Evolutionary conservation across 2,113 vertebrate genomes (phyloP).

Genomic region (Psophia crepitans): DNA sequence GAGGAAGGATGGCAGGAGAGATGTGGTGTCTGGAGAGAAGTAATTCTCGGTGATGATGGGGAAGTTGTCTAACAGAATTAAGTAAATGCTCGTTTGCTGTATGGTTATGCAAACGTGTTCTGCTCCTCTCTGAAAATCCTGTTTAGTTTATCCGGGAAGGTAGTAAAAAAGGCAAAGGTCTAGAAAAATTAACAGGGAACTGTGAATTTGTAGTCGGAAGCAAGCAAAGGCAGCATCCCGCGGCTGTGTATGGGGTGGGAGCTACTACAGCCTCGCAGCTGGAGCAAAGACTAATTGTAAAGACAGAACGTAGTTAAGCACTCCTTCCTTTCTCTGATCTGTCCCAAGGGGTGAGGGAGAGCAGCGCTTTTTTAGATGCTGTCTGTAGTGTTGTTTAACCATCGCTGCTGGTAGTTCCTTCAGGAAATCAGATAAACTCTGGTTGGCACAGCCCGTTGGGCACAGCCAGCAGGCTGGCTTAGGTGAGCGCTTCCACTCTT

Average conservation of each 20-base stretch:
- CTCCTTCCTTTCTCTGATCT: neutral
- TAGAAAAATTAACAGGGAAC: neutral
- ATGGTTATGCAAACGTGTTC: neutral
- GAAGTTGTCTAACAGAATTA: neutral
- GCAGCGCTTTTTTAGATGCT: neutral
- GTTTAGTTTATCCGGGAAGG: neutral
- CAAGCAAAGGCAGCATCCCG: neutral
- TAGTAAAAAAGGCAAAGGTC: neutral
- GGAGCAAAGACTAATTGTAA: neutral
- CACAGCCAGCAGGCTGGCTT: neutral
- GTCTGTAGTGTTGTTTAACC: neutral
- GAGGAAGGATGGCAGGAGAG: neutral
- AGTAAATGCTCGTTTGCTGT: neutral
- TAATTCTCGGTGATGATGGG: neutral
- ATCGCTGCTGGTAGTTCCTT: neutral
- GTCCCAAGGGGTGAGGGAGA: neutral
- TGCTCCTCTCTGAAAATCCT: neutral
- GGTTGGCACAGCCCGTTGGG: accelerated
- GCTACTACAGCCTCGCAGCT: neutral
- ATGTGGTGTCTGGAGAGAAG: neutral
- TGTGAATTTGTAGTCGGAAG: neutral
- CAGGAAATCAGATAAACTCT: neutral
- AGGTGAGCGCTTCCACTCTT: neutral
- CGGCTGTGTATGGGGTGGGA: neutral
- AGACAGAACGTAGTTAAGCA: neutral